These are phyloP conservation scores for Kryptolebias marmoratus DNA, from an alignment of 2,113 vertebrate genomes.

Conservation along the genomic window DNA sequence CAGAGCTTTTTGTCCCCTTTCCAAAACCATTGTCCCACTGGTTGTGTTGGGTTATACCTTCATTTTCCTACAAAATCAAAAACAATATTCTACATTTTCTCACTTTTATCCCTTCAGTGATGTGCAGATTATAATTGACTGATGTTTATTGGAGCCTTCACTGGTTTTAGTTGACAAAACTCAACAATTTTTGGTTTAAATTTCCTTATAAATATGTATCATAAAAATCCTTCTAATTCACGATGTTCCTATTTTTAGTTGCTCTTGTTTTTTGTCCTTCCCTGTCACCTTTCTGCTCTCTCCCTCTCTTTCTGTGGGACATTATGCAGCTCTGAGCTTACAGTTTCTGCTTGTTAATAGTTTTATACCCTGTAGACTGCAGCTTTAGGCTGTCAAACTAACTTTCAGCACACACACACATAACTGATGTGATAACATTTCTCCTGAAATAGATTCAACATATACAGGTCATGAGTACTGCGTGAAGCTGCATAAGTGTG, in stretches of 20 bases:
- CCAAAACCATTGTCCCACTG: too few species aligned
- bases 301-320: neutral
- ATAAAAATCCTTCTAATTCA: neutral
- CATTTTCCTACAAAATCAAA: too few species aligned
- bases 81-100: too few species aligned
- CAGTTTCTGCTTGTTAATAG: constrained; percentile 22
- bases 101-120: too few species aligned
- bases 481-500: neutral
- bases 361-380: constrained; percentile 32
- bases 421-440: constrained; percentile 2
- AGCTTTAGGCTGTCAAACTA: constrained; percentile 8
- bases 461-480: constrained; percentile 6
- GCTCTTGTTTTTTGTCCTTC: neutral
- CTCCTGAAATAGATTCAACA: constrained; percentile 10
- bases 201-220: too few species aligned
- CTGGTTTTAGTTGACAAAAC: too few species aligned
- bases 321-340: neutral
- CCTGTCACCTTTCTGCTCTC: neutral
- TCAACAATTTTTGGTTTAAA: too few species aligned
- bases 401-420: constrained; percentile 23
- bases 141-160: too few species aligned
- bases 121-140: too few species aligned
- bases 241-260: neutral
- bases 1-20: too few species aligned
- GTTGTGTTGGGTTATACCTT: too few species aligned